These are phyloP conservation scores for Brachyptera putata DNA, from an alignment of 2,888 invertebrate genomes.

Conservation along the genomic window DNA sequence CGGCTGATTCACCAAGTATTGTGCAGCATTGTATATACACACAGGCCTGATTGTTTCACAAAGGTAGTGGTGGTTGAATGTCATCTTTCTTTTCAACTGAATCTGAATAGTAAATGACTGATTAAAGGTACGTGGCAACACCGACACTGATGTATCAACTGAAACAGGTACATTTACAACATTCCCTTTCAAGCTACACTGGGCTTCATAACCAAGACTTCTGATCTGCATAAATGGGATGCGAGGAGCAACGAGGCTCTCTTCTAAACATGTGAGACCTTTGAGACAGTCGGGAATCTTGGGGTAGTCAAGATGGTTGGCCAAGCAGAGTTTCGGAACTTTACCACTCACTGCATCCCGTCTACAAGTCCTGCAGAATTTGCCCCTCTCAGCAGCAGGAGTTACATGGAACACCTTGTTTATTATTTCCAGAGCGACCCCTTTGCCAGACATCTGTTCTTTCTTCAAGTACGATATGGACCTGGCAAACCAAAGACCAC, in stretches of 20 bases:
- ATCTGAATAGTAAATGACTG: constrained; percentile 19
- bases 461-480: no score
- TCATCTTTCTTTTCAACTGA: constrained; percentile 9
- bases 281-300: constrained; percentile 34
- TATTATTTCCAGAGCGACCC: no score
- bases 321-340: not conserved
- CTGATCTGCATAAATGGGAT: constrained; percentile 42
- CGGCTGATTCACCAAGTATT: no score
- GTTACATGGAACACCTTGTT: no score
- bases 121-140: constrained; percentile 27
- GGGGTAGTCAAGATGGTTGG: constrained; percentile 32
- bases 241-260: constrained; percentile 40
- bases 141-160: constrained; percentile 24
- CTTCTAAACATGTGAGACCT: constrained; percentile 38
- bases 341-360: no score
- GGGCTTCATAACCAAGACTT: constrained; percentile 36
- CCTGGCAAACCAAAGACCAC: no score
- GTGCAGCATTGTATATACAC: constrained; percentile 24
- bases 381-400: no score
- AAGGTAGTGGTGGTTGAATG: constrained; percentile 23
- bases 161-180: constrained; percentile 37
- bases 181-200: constrained; percentile 33
- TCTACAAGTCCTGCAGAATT: no score
- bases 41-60: constrained; percentile 31
- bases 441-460: no score